Evolutionary conservation across 1,140 invertebrate species (phyloP), one percentile per base, ranked within the genome.

Genomic region (Thaumatotibia leucotreta): DNA sequence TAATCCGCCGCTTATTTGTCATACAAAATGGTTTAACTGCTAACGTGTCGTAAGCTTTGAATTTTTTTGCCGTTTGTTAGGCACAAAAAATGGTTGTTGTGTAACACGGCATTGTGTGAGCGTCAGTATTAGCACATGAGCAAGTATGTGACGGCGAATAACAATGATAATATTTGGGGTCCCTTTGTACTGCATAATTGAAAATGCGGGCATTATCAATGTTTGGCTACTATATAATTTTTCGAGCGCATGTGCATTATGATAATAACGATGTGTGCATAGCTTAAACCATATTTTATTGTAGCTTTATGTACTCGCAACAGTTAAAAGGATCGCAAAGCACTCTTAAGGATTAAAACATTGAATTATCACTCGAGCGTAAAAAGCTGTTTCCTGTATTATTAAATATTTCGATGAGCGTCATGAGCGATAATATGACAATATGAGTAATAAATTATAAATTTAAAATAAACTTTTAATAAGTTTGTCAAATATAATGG

Each of bases 161-260:
- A 71, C 73, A 64, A 86, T 80, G 61, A 62, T 35, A 82, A 86
- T 80, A 66, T 66, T 75, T 64, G 61, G 66, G 69, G 72, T 69
- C 67, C 83, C 65, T 76, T 79, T 84, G 75, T 84, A 69, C 35
- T 65, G 66, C 66, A 72, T 77, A 76, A 79, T 83, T 70, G 76
- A 82, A 80, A 74, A 86, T 83, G 83, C 79, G 84, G 84, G 78
- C 65, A 74, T 76, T 77, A 80, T 84, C 77, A 74, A 78, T 81
- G 62, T 61, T 58, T 22, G 24, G 52, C 23, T 58, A 58, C n/a
- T 58, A 58, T 58, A n/a, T 23, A 27, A 24, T 24, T 24, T 54
- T 54, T 24, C 10, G 22, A 54, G 50, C 20, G 50, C 24, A 24
- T 54, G 50, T 54, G 50, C 23, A 24, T 54, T 54, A 58, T 27